These are phyloP conservation scores for Heliconius ismenius DNA, from an alignment of 2,888 invertebrate genomes.

Conservation along the genomic window DNA sequence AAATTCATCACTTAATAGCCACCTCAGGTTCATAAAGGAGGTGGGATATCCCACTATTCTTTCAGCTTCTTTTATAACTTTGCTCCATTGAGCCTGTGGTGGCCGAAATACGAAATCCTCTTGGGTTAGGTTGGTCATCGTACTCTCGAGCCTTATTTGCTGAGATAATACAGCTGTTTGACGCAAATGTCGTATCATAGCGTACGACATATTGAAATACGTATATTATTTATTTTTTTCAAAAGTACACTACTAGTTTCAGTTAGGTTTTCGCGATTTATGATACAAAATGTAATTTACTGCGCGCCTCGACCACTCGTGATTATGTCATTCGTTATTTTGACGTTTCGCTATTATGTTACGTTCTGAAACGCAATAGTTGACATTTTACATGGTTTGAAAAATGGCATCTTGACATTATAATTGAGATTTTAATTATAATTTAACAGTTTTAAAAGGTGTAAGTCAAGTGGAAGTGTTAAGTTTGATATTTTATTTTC, in stretches of 20 bases:
- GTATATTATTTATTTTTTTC: constrained; percentile 40
- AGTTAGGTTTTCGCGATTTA: constrained; percentile 42
- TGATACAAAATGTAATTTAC: constrained; percentile 32
- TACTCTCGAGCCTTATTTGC: constrained; percentile 68
- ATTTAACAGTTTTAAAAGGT: not conserved
- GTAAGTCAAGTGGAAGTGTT: not conserved
- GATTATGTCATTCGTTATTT: constrained; percentile 46
- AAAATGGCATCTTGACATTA: not conserved
- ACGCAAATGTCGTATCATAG: constrained; percentile 69
- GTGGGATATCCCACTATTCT: constrained; percentile 82
- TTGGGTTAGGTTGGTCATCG: constrained; percentile 70
- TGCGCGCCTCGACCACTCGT: constrained; percentile 39
- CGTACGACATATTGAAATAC: constrained; percentile 64
- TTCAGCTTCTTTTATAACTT: constrained; percentile 77
- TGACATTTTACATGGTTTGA: not conserved
- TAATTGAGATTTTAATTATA: constrained; percentile 11
- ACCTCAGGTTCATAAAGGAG: constrained; percentile 82
- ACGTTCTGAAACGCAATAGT: constrained; percentile 54
- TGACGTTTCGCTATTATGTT: constrained; percentile 42
- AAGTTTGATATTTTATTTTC: too few species aligned
- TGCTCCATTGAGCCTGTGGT: constrained; percentile 72
- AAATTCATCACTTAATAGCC: constrained; percentile 84
- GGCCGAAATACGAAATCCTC: constrained; percentile 74
- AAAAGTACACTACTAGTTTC: constrained; percentile 51
- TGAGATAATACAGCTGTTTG: constrained; percentile 62